phyloP scores from a whole-genome alignment of 1,140 invertebrate species.

The Drosophila athabasca region DNA sequence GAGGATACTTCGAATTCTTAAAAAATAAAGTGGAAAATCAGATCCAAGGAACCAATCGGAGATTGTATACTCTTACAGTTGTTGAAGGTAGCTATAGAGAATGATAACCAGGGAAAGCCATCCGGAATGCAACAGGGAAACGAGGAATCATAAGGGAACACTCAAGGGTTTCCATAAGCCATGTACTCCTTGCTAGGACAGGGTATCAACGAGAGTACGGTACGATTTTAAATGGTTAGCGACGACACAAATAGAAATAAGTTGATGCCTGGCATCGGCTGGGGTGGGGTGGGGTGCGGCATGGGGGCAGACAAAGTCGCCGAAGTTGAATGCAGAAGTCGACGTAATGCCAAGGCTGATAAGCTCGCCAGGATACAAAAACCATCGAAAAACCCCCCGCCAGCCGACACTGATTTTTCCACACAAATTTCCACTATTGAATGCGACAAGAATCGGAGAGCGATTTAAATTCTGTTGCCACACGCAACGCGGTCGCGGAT shows the following conservation, averaged over 20 bases:
- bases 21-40: constrained; percentile 13
- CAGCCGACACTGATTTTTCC: background rate
- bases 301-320: constrained; percentile 28
- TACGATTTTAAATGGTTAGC: constrained; percentile 54
- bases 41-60: background rate
- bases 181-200: background rate
- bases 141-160: too few species aligned
- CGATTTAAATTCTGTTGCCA: constrained; percentile 64
- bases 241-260: constrained; percentile 53
- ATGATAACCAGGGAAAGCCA: too few species aligned
- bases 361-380: constrained; percentile 65
- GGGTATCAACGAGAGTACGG: constrained; percentile 35
- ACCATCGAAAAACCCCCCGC: too few species aligned
- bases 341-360: constrained; percentile 61
- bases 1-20: background rate
- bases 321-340: constrained; percentile 53
- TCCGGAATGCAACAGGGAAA: too few species aligned
- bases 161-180: too few species aligned
- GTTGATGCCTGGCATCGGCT: constrained; percentile 32
- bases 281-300: background rate
- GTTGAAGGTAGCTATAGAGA: background rate
- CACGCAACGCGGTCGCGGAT: constrained; percentile 56
- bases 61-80: constrained; percentile 8
- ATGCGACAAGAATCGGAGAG: constrained; percentile 7
- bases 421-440: constrained; percentile 60